Evolutionary conservation across 2,888 invertebrate species (phyloP).

Genomic region (Lasioglossum oenotherae): DNA sequence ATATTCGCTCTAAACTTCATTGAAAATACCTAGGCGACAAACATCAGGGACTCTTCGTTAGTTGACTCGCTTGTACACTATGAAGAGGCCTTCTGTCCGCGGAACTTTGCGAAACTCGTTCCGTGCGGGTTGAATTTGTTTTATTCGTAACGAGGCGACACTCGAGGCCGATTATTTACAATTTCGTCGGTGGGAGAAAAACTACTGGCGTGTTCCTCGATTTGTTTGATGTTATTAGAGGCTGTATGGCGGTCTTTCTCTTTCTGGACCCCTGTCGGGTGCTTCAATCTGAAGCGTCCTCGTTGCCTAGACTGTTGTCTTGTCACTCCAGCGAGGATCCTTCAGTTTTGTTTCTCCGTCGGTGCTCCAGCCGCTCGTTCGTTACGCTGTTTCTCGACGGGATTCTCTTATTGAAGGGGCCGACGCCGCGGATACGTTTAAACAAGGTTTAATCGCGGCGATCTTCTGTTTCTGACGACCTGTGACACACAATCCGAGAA

Average conservation of each 20-base stretch:
- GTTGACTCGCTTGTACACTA: background rate
- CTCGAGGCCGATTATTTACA: background rate
- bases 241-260: background rate
- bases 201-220: background rate
- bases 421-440: background rate
- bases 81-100: background rate
- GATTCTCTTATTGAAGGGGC: background rate
- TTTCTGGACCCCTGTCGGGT: background rate
- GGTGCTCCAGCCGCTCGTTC: slow-evolving; percentile 15
- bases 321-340: slow-evolving; percentile 26
- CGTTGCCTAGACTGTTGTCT: slow-evolving; percentile 33
- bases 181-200: slow-evolving; percentile 8
- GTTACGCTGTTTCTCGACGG: slow-evolving; percentile 1
- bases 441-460: background rate
- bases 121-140: background rate
- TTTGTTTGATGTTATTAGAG: slow-evolving; percentile 18
- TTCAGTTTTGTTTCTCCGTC: slow-evolving; percentile 29
- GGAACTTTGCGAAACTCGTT: background rate
- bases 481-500: background rate
- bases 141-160: background rate
- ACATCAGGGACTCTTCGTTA: background rate
- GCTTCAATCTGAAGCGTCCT: slow-evolving; percentile 33
- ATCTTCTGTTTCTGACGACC: background rate
- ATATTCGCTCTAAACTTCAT: background rate
- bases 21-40: background rate